Evolutionary conservation across 2,113 vertebrate species (phyloP), one percentile per base, ranked within the genome.

Genomic region (Poeciliopsis turrubarensis): DNA sequence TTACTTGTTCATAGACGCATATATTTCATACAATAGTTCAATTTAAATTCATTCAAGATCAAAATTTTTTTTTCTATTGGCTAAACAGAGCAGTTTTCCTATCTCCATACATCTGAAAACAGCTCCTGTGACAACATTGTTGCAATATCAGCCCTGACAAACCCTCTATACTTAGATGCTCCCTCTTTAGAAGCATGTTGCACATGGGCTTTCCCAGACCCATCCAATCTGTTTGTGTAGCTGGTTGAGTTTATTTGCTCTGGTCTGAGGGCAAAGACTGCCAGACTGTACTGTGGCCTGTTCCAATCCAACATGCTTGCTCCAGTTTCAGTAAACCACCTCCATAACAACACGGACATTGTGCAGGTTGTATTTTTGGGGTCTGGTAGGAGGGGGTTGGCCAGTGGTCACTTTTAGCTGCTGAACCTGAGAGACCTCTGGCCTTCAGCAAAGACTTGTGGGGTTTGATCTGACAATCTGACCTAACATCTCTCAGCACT

Each of bases 171-270:
- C 86, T 86, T 87, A 83, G 78, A 70, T 57, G 14, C 65, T 67
- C 22, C 54, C 70, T 25, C 75, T 83, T 83, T 88, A 79, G 76
- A 70, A 78, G 77, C 70, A 30, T 64, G 76, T 78, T 47, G 71
- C 54, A 73, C 77, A 17, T 87, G 72, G 88, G 81, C 75, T 91
- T 87, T 89, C 80, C 82, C 73, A 54, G 72, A 65, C 68, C 73
- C 68, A 75, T 77, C 65, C 83, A 30, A 72, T 30, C 66, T 91
- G 83, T 93, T 93, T 92, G 75, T 87, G 75, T 88, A 92, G 89
- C 89, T 89, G 91, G 70, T 72, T 71, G 78, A 86, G 85, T 88
- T 92, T 92, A 87, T 92, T 92, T 92, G 77, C 78, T 77, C 82
- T 85, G 83, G 83, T 86, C 76, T 86, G 81, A 90, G 82, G 83